Percentiles rank a stretch among this genome's conserved stretches.
Evolutionary conservation across 2,113 vertebrate genomes (phyloP).

Genomic region (Anoura caudifer): DNA sequence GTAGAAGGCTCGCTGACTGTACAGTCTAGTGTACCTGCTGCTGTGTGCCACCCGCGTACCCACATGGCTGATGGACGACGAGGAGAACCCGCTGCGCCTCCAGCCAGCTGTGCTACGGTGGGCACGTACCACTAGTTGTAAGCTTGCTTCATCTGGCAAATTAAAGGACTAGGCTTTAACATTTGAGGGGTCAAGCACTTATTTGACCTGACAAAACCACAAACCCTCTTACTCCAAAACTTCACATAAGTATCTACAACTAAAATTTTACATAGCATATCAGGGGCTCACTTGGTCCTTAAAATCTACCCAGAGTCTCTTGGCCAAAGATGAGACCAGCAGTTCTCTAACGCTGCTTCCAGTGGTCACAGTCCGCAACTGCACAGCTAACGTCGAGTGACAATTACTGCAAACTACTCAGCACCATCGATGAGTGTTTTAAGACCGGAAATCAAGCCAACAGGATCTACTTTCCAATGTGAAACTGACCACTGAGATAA

Average conservation of each 20-base stretch:
- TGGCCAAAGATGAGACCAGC: background rate
- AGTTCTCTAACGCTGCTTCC: background rate
- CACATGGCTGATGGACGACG: rapidly evolving
- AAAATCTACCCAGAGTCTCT: background rate
- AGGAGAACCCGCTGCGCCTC: background rate
- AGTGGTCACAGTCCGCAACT: background rate
- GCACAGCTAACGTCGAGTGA: background rate
- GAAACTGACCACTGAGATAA: background rate
- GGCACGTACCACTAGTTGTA: background rate
- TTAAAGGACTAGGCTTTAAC: background rate
- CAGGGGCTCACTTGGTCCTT: background rate
- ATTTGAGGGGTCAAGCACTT: background rate
- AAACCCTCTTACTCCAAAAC: background rate
- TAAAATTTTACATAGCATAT: background rate
- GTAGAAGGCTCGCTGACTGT: background rate
- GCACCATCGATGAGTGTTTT: background rate
- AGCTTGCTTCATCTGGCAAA: background rate
- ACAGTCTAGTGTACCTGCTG: background rate
- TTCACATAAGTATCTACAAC: background rate
- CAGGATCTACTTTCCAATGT: background rate
- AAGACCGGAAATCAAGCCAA: background rate
- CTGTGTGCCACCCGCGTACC: background rate
- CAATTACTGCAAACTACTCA: background rate
- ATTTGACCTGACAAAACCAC: background rate
- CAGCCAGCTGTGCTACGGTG: background rate